Conservation (phyloP, 2,888 invertebrate genomes). For the Cataglyphis altisquamis region DNA sequence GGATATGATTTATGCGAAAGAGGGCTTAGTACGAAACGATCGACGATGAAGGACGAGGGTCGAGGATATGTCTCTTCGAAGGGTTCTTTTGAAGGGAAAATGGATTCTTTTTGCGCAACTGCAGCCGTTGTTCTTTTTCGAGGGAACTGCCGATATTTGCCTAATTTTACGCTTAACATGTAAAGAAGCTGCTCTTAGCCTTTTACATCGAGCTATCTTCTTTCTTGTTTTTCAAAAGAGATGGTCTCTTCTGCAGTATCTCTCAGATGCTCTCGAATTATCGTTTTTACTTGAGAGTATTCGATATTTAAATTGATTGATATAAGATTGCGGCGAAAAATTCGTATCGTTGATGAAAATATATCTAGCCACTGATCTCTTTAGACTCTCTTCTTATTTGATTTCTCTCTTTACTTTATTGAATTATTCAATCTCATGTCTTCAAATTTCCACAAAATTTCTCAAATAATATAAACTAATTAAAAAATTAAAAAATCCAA, state of each 20-base stretch:
- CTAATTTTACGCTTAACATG: constrained; percentile 72
- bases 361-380: background rate
- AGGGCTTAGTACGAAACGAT: constrained; percentile 5
- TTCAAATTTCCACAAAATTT: background rate
- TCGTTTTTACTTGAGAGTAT: background rate
- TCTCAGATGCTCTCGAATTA: constrained; percentile 1
- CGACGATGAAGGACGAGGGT: constrained; percentile 38
- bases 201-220: constrained; percentile 41
- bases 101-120: constrained; percentile 61
- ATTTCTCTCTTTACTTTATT: background rate
- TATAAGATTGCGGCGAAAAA: background rate
- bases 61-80: constrained; percentile 16
- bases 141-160: constrained; percentile 61
- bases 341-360: background rate
- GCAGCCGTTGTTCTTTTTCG: constrained; percentile 23
- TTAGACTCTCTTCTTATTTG: background rate
- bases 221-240: constrained; percentile 24
- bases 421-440: background rate
- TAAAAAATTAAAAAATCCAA: background rate
- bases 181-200: constrained; percentile 58
- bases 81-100: constrained; percentile 53
- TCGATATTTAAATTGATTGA: constrained; percentile 10
- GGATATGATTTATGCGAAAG: constrained; percentile 41
- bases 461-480: background rate
- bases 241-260: background rate